Percentiles rank a stretch among this genome's conserved stretches.
phyloP scores from a whole-genome alignment of 2,797 vertebrate genomes.

The Takifugu rubripes region DNA sequence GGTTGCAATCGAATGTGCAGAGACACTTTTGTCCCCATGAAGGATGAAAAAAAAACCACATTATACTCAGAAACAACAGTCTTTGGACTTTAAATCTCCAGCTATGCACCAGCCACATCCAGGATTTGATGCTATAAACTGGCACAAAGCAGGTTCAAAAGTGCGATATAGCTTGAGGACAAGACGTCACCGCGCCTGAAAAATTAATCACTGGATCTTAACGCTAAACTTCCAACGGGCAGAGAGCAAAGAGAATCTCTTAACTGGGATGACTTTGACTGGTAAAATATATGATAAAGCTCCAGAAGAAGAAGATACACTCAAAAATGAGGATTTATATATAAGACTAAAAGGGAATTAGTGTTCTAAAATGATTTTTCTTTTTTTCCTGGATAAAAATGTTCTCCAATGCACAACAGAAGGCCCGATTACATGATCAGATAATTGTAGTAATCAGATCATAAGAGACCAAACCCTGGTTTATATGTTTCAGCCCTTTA shows the following conservation, averaged over 20 bases:
- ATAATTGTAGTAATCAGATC: no score
- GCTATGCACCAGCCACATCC: conserved; percentile 10
- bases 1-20: background rate
- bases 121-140: conserved; percentile 26
- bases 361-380: no score
- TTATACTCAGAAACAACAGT: conserved; percentile 5
- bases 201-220: conserved; percentile 50
- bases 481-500: no score
- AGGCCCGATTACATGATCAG: no score
- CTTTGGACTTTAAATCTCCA: conserved; percentile 3
- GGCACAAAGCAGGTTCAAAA: conserved; percentile 41
- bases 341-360: no score
- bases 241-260: conserved; percentile 7
- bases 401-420: no score
- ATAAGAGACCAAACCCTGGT: no score
- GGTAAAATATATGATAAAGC: no score
- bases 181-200: conserved; percentile 44
- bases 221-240: conserved; percentile 30
- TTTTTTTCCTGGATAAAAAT: no score
- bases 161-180: conserved; percentile 37
- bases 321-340: no score
- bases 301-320: no score
- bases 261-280: background rate
- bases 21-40: conserved; percentile 6
- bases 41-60: background rate